phyloP scores from a whole-genome alignment of 2,888 invertebrate species.

The Monoplex corrugatus region DNA sequence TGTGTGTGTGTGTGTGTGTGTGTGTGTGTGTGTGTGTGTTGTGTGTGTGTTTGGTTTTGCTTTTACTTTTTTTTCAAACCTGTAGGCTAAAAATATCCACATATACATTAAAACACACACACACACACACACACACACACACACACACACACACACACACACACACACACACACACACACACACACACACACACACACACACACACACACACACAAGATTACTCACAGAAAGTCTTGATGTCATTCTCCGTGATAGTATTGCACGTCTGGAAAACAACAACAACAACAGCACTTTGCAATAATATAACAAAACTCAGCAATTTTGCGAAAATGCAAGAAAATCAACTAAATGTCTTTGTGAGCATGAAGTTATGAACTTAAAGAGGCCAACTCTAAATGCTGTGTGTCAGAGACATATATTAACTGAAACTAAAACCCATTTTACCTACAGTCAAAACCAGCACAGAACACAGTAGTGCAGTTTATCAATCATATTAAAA shows the following conservation, averaged over 20 bases:
- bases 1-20: no score
- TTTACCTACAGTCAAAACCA: no score
- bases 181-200: neutral
- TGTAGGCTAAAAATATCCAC: neutral
- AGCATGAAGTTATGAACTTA: no score
- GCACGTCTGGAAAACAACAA: slow-evolving; percentile 83
- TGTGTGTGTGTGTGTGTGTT: no score
- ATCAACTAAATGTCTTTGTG: neutral
- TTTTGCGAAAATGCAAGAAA: neutral
- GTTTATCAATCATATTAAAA: no score
- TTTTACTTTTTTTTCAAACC: no score
- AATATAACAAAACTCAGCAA: neutral
- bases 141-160: neutral
- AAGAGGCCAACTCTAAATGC: slow-evolving; percentile 34
- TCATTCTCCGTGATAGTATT: slow-evolving; percentile 89
- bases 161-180: neutral
- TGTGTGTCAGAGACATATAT: slow-evolving; percentile 54
- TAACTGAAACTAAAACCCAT: no score
- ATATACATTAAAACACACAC: neutral
- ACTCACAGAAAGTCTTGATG: slow-evolving; percentile 90
- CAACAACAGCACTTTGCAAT: neutral
- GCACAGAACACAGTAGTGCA: no score
- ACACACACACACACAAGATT: slow-evolving; percentile 36
- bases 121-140: neutral
- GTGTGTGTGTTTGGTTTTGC: no score